Evolutionary conservation across 1,140 invertebrate genomes (phyloP).

Genomic region (Diachasmimorpha longicaudata): DNA sequence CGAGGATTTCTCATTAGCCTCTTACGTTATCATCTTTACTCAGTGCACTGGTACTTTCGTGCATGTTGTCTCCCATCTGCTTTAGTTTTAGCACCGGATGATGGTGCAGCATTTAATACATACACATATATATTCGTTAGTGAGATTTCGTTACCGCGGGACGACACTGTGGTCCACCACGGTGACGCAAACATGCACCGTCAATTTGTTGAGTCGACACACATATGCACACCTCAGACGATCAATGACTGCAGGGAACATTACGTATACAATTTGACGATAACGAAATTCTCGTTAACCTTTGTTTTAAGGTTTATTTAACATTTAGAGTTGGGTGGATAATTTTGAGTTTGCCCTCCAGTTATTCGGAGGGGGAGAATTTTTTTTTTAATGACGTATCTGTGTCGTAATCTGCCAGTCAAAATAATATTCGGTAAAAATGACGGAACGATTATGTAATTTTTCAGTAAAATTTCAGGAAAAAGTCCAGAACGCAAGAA

Average conservation of each 20-base stretch:
- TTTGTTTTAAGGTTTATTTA: neutral
- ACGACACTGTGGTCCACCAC: slow-evolving; percentile 5
- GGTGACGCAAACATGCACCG: slow-evolving; percentile 2
- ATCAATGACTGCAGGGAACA: neutral
- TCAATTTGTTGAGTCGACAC: slow-evolving; percentile 8
- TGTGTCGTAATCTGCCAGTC: too few relatives aligned
- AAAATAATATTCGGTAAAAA: too few relatives aligned
- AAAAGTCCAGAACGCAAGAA: too few relatives aligned
- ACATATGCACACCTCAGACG: slow-evolving; percentile 4
- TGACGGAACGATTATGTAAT: too few relatives aligned
- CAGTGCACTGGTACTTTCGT: neutral
- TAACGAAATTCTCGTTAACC: neutral
- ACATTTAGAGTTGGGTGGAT: neutral
- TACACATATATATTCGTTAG: neutral
- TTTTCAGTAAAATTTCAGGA: too few relatives aligned
- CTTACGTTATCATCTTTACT: neutral
- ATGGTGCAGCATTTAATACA: neutral
- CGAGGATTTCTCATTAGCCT: too few relatives aligned
- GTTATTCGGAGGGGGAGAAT: too few relatives aligned
- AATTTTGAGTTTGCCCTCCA: neutral
- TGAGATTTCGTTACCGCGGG: neutral
- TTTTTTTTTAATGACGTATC: too few relatives aligned
- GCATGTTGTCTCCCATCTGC: neutral
- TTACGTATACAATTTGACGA: neutral
- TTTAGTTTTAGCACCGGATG: neutral